These are phyloP conservation scores for Resseliella maxima DNA, from an alignment of 2,888 invertebrate genomes.

Conservation along the genomic window DNA sequence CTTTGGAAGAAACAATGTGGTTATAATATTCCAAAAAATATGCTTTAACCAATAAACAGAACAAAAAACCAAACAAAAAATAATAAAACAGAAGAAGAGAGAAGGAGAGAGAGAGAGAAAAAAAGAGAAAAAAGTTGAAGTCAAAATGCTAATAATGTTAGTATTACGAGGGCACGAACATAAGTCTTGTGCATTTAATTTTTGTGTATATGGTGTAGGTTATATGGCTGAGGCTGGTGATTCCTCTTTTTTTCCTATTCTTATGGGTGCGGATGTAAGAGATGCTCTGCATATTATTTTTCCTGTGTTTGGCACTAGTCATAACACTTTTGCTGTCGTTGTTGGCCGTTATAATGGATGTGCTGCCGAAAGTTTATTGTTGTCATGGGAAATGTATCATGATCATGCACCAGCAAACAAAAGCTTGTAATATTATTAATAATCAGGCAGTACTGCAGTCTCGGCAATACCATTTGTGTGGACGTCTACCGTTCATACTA, in stretches of 20 bases:
- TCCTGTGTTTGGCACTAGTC: not conserved
- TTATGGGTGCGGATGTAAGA: not conserved
- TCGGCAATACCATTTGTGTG: not conserved
- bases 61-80: not conserved
- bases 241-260: not conserved
- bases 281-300: not conserved
- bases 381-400: conserved; percentile 26
- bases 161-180: not conserved
- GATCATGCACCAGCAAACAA: not conserved
- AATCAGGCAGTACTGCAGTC: conserved; percentile 26
- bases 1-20: not conserved
- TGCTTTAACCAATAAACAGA: not conserved
- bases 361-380: conserved; percentile 23
- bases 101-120: too few species aligned
- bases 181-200: conserved; percentile 12
- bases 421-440: conserved; percentile 28
- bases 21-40: not conserved
- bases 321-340: not conserved
- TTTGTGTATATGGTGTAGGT: not conserved
- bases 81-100: too few species aligned
- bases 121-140: not conserved
- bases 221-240: not conserved
- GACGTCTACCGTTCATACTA: not conserved
- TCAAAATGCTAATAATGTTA: not conserved
- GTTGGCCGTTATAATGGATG: not conserved